A percentile compares a stretch with the other conserved stretches of the same genome.
These are phyloP conservation scores for Puntigrus tetrazona DNA, from an alignment of 2,113 vertebrate species.

Conservation along the genomic window DNA sequence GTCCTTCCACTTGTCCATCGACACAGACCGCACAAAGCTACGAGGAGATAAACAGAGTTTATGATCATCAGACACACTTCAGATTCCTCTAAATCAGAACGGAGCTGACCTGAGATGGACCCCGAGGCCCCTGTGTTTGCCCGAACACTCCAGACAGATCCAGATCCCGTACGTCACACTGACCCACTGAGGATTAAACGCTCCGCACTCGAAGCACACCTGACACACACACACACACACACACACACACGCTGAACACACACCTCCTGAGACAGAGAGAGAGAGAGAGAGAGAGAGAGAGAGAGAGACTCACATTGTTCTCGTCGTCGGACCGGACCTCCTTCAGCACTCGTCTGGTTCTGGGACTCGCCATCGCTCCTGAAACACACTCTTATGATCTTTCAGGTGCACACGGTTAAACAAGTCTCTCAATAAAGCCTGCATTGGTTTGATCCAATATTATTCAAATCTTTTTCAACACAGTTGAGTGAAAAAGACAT, in stretches of 20 bases:
- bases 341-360: constrained; percentile 91
- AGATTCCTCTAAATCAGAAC: background rate
- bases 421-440: too few species aligned
- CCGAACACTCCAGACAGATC: constrained; percentile 99
- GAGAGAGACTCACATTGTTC: constrained; percentile 84
- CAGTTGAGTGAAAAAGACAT: too few species aligned
- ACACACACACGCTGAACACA: background rate
- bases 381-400: too few species aligned
- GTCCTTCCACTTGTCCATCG: constrained; percentile 99
- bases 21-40: constrained; percentile 95
- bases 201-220: constrained; percentile 96
- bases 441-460: too few species aligned
- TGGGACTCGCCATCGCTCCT: constrained; percentile 88
- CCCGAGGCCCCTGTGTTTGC: constrained; percentile 94
- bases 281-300: too few species aligned
- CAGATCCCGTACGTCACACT: constrained; percentile 98
- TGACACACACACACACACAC: constrained; percentile 58
- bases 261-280: background rate
- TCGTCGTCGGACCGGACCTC: constrained; percentile 91
- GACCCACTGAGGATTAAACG: constrained; percentile 98
- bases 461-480: too few species aligned
- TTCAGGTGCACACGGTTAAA: too few species aligned
- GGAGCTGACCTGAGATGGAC: constrained; percentile 92
- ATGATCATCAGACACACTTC: background rate
- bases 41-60: background rate